These are phyloP conservation scores for Australoheros scitulus DNA, from an alignment of 2,113 vertebrate genomes.

Conservation along the genomic window DNA sequence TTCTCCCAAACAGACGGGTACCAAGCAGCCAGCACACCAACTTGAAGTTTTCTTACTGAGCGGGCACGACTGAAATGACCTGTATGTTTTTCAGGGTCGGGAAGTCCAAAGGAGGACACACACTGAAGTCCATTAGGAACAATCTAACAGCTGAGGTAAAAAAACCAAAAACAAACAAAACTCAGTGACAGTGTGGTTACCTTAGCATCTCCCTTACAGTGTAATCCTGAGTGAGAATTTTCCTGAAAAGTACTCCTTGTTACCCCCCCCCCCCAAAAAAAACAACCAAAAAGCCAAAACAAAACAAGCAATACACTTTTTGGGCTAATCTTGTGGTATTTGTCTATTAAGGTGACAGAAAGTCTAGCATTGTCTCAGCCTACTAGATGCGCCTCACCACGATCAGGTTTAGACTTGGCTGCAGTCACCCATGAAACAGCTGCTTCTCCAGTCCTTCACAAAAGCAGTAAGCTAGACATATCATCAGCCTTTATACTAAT, in stretches of 20 bases:
- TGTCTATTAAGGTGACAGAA: conserved; percentile 53
- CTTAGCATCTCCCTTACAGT: not conserved
- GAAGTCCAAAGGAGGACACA: conserved; percentile 54
- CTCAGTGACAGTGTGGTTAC: not conserved
- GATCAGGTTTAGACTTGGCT: conserved; percentile 57
- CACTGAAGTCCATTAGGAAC: conserved; percentile 25
- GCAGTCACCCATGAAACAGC: conserved; percentile 58
- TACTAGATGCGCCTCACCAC: conserved; percentile 64
- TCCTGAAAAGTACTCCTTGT: not conserved
- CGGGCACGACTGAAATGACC: not conserved
- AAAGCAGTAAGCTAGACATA: conserved; percentile 76
- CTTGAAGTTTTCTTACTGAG: not conserved
- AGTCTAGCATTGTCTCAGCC: conserved; percentile 39
- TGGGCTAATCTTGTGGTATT: not conserved
- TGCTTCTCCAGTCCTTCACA: conserved; percentile 56
- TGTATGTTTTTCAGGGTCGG: conserved; percentile 50
- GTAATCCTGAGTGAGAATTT: too few relatives aligned
- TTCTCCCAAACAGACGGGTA: conserved; percentile 59
- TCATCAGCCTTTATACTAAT: too few relatives aligned
- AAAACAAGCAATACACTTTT: too few relatives aligned
- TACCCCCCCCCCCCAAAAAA: not conserved
- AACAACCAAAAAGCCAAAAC: too few relatives aligned
- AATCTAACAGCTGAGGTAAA: conserved; percentile 62
- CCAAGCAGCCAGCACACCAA: not conserved
- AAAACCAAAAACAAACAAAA: not conserved